Evolutionary conservation across 2,113 vertebrate species (phyloP).

Genomic region (Chaetodon trifascialis): DNA sequence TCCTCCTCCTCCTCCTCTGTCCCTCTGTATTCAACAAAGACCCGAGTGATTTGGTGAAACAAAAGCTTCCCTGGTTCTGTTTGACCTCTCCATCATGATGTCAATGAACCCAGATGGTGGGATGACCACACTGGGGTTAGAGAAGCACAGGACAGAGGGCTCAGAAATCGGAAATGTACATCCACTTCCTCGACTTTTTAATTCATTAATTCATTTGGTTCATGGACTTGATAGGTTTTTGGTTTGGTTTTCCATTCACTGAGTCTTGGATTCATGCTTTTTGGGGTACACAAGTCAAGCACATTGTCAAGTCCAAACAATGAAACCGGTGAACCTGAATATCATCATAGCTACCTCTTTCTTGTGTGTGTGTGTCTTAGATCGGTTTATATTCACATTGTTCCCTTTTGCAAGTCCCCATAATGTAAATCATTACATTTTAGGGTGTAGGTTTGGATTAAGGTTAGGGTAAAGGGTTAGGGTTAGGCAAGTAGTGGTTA

Average conservation of each 20-base stretch:
- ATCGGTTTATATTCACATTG: too few species aligned
- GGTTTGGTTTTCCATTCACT: not conserved
- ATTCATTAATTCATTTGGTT: not conserved
- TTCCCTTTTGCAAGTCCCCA: too few species aligned
- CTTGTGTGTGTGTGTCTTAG: not conserved
- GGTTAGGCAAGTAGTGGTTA: too few species aligned
- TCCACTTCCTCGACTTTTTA: not conserved
- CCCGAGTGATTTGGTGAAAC: conserved; percentile 58
- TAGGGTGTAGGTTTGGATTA: too few species aligned
- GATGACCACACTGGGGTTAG: conserved; percentile 40
- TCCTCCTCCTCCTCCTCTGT: conserved; percentile 15
- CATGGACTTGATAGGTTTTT: conserved; percentile 19
- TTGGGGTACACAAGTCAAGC: not conserved
- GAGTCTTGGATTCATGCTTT: not conserved
- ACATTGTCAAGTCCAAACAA: not conserved
- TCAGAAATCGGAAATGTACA: conserved; percentile 2
- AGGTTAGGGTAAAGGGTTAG: too few species aligned
- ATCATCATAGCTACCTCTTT: not conserved
- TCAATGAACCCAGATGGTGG: conserved; percentile 64
- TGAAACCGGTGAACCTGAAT: not conserved
- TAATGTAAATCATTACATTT: too few species aligned
- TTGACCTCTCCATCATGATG: conserved; percentile 67
- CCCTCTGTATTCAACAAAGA: conserved; percentile 63
- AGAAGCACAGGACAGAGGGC: conserved; percentile 1
- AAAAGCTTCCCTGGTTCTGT: conserved; percentile 60